Evolutionary conservation across 2,888 invertebrate species (phyloP), one percentile per base, ranked within the genome.

Genomic region (Pachymerium ferrugineum): DNA sequence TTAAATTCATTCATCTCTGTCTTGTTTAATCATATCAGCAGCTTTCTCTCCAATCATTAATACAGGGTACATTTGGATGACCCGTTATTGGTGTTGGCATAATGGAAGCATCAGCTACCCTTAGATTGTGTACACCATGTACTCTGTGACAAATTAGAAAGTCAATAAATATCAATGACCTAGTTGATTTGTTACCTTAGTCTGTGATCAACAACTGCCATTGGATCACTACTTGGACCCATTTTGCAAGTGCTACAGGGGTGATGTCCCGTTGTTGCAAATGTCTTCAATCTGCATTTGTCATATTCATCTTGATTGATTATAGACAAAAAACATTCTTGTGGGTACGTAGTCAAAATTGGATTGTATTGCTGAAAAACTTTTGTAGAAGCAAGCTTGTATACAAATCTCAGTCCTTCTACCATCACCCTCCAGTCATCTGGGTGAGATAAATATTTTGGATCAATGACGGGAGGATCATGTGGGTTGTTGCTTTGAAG

Each of bases 391-490:
- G 70, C 70, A 16, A 70, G 19, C n/a, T 30, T 6, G 5, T 16
- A 5, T 8, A 25, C 70, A 33, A 70, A 70, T 19, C 33, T 70
- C 33, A 70, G 8, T 12, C 80, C 93, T 82, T 94, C 94, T 0
- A 94, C 90, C n/a, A 94, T 84, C 0, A 89, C 88, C 73, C 89
- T 87, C 0, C 92, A 89, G 81, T 91, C 94, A 74, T 86, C 81
- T 0, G 90, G 89, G 81, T 94, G 89, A 76, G 89, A 89, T 78
- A 96, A 91, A 81, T 98, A 98, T 80, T 96, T 94, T 1, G 97
- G 93, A 82, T 97, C 89, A 81, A 98, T 93, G 30, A 90, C 81
- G 0, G 97, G 97, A 79, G 90, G 90, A 71, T 92, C 89, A 78
- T 90, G 90, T 0, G 97, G 97, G 83, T 95, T 92, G 0, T 88